A percentile compares a stretch with the other conserved stretches of the same genome.
phyloP scores from a whole-genome alignment of 2,113 vertebrate genomes.

The Melanerpes aurifrons region DNA sequence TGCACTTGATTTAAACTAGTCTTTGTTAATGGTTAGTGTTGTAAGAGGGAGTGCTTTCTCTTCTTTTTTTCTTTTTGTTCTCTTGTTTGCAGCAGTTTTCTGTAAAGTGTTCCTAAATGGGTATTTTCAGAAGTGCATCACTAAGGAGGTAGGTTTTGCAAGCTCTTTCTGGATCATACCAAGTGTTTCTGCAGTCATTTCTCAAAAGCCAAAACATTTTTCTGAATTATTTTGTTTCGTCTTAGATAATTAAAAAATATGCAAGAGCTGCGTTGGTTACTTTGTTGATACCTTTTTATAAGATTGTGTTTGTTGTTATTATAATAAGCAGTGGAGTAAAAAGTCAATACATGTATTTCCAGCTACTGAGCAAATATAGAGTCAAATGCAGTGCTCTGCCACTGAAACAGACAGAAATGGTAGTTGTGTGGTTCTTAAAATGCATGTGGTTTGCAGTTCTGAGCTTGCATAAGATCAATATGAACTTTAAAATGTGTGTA shows the following conservation, averaged over 20 bases:
- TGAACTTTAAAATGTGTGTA: neutral
- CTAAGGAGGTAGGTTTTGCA: neutral
- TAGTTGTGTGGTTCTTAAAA: neutral
- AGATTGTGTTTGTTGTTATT: neutral
- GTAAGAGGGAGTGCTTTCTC: neutral
- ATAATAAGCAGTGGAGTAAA: neutral
- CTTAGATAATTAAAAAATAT: neutral
- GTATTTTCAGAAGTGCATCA: neutral
- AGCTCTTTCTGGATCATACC: neutral
- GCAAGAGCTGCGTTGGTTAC: neutral
- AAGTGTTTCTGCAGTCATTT: neutral
- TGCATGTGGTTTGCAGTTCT: neutral
- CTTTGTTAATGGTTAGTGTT: neutral
- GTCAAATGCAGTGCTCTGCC: neutral
- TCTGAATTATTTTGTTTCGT: neutral
- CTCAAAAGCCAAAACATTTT: neutral
- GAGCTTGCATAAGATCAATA: neutral
- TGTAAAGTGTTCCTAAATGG: neutral
- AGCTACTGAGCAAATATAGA: neutral
- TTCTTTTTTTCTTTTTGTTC: neutral
- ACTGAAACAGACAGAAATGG: neutral
- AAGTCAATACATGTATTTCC: neutral
- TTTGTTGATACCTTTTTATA: neutral
- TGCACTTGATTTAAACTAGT: neutral
- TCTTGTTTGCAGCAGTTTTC: neutral